Percentiles rank a stretch among this genome's conserved stretches.
Evolutionary conservation across 2,113 vertebrate species (phyloP).

Genomic region (Hippolais icterina): DNA sequence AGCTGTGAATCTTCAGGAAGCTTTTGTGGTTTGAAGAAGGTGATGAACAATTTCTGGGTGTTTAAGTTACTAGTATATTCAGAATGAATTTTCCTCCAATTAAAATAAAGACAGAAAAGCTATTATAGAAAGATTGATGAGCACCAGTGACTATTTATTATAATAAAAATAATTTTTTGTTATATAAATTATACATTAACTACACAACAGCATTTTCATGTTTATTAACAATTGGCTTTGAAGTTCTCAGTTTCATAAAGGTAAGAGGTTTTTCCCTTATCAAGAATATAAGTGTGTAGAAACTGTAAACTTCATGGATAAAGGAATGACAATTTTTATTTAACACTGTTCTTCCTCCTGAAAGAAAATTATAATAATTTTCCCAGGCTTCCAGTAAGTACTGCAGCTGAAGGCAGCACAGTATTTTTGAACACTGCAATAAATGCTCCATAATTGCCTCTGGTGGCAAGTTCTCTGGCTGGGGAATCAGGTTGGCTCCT

Average conservation of each 20-base stretch:
- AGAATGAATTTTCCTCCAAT: background rate
- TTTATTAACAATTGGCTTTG: background rate
- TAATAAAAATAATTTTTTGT: background rate
- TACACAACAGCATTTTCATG: background rate
- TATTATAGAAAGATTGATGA: background rate
- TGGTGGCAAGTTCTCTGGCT: constrained; percentile 41
- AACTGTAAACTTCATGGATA: background rate
- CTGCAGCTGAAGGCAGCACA: constrained; percentile 6
- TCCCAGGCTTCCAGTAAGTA: constrained; percentile 35
- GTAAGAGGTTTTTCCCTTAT: background rate
- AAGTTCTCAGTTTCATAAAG: background rate
- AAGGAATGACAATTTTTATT: background rate
- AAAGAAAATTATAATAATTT: background rate
- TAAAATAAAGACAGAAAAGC: background rate
- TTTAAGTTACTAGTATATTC: background rate
- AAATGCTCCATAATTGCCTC: constrained; percentile 34
- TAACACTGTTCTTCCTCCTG: background rate
- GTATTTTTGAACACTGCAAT: constrained; percentile 23
- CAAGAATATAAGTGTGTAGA: background rate
- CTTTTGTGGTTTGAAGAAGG: background rate
- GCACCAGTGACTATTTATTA: background rate
- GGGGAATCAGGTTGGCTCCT: constrained; percentile 25
- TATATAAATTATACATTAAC: background rate
- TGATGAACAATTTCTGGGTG: background rate
- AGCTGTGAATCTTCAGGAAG: background rate